Conservation (phyloP, 1,140 invertebrate species). For the Episyrphus balteatus region DNA sequence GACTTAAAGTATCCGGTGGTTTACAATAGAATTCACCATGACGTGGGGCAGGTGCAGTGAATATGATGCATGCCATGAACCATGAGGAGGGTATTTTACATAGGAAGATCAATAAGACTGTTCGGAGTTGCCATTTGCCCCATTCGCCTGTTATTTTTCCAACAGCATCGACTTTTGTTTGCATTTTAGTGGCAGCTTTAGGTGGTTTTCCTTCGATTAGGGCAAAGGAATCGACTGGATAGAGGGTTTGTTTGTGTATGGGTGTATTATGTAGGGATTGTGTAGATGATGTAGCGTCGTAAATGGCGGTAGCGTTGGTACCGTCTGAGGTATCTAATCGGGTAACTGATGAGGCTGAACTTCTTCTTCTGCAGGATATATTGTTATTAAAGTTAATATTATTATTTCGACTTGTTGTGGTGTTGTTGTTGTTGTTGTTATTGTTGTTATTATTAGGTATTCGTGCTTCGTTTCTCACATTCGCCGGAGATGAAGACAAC, state of each 20-base stretch:
- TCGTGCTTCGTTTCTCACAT: too few species aligned
- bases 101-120: constrained; percentile 33
- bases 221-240: constrained; percentile 30
- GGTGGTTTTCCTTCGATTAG: constrained; percentile 20
- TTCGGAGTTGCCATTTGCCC: constrained; percentile 36
- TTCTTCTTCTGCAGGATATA: too few species aligned
- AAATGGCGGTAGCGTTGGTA: too few species aligned
- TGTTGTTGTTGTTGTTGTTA: too few species aligned
- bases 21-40: constrained; percentile 36
- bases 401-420: too few species aligned
- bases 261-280: constrained; percentile 2
- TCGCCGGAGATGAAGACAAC: too few species aligned
- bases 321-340: too few species aligned
- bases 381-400: too few species aligned
- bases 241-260: constrained; percentile 15
- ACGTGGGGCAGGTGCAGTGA: constrained; percentile 30
- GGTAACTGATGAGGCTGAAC: too few species aligned
- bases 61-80: constrained; percentile 40
- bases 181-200: constrained; percentile 21
- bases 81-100: constrained; percentile 39
- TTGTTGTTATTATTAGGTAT: too few species aligned
- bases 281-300: too few species aligned
- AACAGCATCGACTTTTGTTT: constrained; percentile 34
- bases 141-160: constrained; percentile 33
- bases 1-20: constrained; percentile 19